Percentiles rank a stretch among this genome's conserved stretches.
phyloP scores from a whole-genome alignment of 2,113 vertebrate species.

The Pedetes capensis region DNA sequence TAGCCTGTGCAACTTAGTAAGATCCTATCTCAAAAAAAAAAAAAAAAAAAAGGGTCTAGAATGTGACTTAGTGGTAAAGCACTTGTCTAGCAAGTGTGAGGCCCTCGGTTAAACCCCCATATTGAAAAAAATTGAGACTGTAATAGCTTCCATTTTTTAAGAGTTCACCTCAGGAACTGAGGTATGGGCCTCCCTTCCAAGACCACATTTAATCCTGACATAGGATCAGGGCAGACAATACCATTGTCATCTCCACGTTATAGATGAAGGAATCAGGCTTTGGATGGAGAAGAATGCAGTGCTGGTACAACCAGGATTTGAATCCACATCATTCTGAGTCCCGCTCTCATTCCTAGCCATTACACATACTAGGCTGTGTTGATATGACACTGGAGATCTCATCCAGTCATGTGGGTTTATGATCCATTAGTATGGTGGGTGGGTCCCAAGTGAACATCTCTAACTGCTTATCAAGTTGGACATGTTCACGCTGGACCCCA shows the following conservation, averaged over 20 bases:
- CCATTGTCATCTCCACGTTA: not conserved
- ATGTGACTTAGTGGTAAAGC: too few relatives aligned
- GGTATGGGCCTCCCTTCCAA: not conserved
- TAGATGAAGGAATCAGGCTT: not conserved
- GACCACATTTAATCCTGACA: not conserved
- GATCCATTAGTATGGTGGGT: too few relatives aligned
- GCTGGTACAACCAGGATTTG: not conserved
- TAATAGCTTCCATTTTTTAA: not conserved
- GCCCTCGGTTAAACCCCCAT: too few relatives aligned
- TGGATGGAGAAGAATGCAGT: not conserved
- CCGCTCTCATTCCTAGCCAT: not conserved
- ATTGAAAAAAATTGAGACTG: too few relatives aligned
- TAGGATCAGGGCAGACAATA: accelerated
- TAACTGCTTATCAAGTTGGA: not conserved
- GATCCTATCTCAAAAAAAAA: too few relatives aligned
- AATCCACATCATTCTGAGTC: not conserved
- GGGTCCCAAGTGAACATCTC: not conserved
- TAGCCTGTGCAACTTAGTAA: too few relatives aligned
- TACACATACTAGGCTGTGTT: accelerated
- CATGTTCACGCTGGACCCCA: not conserved
- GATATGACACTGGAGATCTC: not conserved
- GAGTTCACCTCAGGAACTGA: not conserved
- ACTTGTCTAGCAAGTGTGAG: too few relatives aligned
- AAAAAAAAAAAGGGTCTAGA: too few relatives aligned
- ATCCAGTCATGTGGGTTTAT: not conserved